A percentile compares a stretch with the other conserved stretches of the same genome.
phyloP scores from a whole-genome alignment of 2,797 vertebrate species.

The Bovichtus diacanthus region DNA sequence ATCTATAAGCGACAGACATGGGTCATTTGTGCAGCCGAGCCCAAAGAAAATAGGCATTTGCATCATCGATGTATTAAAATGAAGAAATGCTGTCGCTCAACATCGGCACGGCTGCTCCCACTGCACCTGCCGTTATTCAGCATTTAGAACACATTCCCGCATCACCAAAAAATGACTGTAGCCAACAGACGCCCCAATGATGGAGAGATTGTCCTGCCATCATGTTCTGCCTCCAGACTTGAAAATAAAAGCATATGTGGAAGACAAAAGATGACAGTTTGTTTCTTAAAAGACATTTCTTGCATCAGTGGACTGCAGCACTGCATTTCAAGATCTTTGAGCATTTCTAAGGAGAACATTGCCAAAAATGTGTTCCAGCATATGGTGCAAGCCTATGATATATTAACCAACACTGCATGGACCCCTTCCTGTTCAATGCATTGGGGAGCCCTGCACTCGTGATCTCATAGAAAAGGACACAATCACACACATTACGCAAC shows the following conservation, averaged over 20 bases:
- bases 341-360: not conserved
- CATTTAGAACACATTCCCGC: not conserved
- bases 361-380: not conserved
- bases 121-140: not conserved
- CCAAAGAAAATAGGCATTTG: not conserved
- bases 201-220: slow-evolving; percentile 4
- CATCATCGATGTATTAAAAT: not conserved
- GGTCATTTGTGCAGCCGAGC: not conserved
- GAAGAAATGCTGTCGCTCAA: not conserved
- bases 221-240: not conserved
- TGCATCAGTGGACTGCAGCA: not conserved
- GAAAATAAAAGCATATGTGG: not conserved
- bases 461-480: not conserved
- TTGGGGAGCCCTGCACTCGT: not conserved
- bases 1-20: not conserved
- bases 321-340: not conserved
- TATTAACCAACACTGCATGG: not conserved
- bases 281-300: slow-evolving; percentile 1
- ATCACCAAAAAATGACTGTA: not conserved
- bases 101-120: too few relatives aligned
- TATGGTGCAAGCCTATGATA: not conserved
- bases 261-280: not conserved
- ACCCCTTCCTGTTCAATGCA: not conserved
- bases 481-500: not conserved
- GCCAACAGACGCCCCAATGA: not conserved